Base-by-base conservation (phyloP, 2,888 invertebrate species). In the Pediacus dermestoides region DNA sequence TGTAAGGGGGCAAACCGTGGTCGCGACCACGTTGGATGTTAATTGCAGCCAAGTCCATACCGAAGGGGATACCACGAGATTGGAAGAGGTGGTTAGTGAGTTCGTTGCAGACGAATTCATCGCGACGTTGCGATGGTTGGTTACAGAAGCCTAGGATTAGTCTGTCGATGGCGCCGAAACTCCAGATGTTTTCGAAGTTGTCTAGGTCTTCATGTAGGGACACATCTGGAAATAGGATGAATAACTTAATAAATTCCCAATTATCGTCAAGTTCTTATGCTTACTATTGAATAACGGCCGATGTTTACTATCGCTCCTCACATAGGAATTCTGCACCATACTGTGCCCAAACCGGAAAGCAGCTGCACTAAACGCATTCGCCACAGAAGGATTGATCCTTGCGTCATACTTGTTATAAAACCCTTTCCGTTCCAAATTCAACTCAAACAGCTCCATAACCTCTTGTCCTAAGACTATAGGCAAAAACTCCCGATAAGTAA, bases 281-380 rank as follows among this genome's bases (percentile, higher is more conserved):
- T 77, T 63, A 89, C 88, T 88, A 48, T 84, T 83, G 28, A 74
- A 74, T 39, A 87, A 68, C 0, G 82, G 76, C 23, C 78, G 72
- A 58, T 87, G 86, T 51, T 80, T 74, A 4, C 75, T 74, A 55
- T 88, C 85, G 55, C 77, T 83, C 44, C 89, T 74, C 46, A 86
- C 72, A 63, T 90, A 84, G 6, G 82, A 80, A 3, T 79, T 77
- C 58, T 90, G 88, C 2, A 92, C 88, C 46, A 93, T 70, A 26
- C 90, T 89, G 64, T 90, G 90, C 0, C 90, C 90, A 64, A 90
- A 90, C 12, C 90, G 75, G 66, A 87, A 90, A 2, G 90, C 90
- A 0, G 89, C 88, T 0, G 88, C 78, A 0, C 84, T 79, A 67
- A 90, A 90, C 0, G 83, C 75, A 64, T 88, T 89, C 1, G 85